Evolutionary conservation across 2,888 invertebrate species (phyloP).

Genomic region (Drosophila setosimentum): DNA sequence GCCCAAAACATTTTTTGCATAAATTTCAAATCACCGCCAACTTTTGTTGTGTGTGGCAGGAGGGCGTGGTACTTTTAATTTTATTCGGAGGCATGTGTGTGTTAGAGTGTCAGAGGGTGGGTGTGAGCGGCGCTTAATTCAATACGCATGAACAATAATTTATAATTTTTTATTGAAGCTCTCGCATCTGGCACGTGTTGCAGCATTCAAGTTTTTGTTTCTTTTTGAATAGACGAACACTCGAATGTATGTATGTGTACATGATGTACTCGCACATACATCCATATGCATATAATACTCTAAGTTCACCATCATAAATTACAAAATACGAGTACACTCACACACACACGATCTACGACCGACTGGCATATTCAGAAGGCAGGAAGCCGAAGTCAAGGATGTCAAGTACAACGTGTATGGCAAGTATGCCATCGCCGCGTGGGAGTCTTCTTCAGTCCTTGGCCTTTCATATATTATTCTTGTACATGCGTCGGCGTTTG

Average conservation of each 20-base stretch:
- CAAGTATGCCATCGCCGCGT: constrained; percentile 11
- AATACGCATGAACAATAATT: constrained; percentile 73
- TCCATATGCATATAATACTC: constrained; percentile 35
- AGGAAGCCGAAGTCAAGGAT: constrained; percentile 4
- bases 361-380: background rate
- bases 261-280: constrained; percentile 14
- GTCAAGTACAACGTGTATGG: background rate
- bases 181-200: constrained; percentile 30
- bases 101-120: background rate
- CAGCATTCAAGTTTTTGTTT: constrained; percentile 5
- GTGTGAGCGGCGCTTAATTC: constrained; percentile 53
- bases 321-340: constrained; percentile 25
- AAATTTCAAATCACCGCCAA: constrained; percentile 60
- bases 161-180: constrained; percentile 72
- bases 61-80: constrained; percentile 9
- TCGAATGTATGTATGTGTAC: background rate
- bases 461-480: constrained; percentile 38
- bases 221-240: background rate
- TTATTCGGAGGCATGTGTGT: constrained; percentile 8
- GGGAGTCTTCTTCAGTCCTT: constrained; percentile 21
- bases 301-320: constrained; percentile 45
- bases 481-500: constrained; percentile 21
- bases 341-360: constrained; percentile 2
- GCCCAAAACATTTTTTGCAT: constrained; percentile 53
- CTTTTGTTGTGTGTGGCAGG: constrained; percentile 19